Evolutionary conservation across 2,888 invertebrate genomes (phyloP), one percentile per base, ranked within the genome.

Genomic region (Athalia circularis): DNA sequence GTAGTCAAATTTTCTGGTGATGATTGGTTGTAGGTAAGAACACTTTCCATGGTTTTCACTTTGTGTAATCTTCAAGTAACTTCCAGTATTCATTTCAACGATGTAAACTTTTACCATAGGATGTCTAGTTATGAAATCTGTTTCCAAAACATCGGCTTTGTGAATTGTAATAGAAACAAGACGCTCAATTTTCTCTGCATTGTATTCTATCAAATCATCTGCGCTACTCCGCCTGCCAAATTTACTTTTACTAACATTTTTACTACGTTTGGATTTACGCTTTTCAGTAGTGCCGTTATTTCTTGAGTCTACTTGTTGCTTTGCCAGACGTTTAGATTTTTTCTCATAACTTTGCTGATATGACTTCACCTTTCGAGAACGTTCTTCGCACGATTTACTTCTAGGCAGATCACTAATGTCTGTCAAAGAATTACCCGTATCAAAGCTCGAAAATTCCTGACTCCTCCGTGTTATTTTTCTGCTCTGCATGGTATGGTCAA

Each of bases 21-120:
- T 92, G 61, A 93, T 90, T 0, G 94, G 94, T 65, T 92, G 90
- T 77, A 94, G 90, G 81, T 91, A 92, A 80, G 91, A 90, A 8
- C 91, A 87, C 54, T 84, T 81, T 74, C 85, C 84, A 0, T 70
- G 76, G 43, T 79, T 47, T 4, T 81, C 79, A n/a, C 82, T 80
- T 6, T 80, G 80, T 1, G 57, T 6, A 81, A 89, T 92, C 64
- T 89, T 90, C 8, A 93, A 86, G 85, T 93, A 93, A 80, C 91
- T 89, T 13, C 94, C 94, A 0, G 92, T 92, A 47, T 88, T 86
- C n/a, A 88, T 87, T 85, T 94, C 91, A 48, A 94, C 90, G 6
- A 94, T 87, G 82, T 93, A 93, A 43, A 94, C 91, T 84, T 93
- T 92, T 7, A 95, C 93, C 84, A 94, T 91, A 0, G 94, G 94